Base-by-base conservation (phyloP, 2,797 vertebrate species). In the Tolypeutes matacus region DNA sequence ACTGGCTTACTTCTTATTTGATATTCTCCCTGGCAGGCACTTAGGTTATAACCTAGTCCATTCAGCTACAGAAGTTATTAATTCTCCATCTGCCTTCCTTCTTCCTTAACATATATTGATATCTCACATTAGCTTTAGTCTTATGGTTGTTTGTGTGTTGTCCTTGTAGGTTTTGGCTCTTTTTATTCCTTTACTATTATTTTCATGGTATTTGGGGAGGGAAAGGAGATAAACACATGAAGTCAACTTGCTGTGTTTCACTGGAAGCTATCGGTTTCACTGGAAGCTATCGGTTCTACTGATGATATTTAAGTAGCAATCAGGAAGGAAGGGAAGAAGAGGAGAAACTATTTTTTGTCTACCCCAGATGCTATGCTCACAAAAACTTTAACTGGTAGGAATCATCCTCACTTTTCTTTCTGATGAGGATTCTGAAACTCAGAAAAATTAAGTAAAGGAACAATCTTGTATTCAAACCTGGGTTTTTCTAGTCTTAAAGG, bases 361-460 rank as follows among this genome's bases (percentile, higher is more conserved):
- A 60, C 67, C 49, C 8, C 29, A 91, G 17, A 82, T 1, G 72
- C 64, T 86, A 42, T 62, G n/a, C 17, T 96, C 80, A 76, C 53
- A 93, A 89, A 93, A 95, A 73, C 15, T 46, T 85, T 65, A 89
- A 84, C 73, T 29, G 42, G 60, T 53, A 85, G 42, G 11, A 51
- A 91, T 65, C 49, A 72, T 58, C 29, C 73, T 62, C 51, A 18
- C 81, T 95, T 96, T 96, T 90, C 75, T 96, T 96, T 90, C 75
- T 93, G 62, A 87, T 77, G 75, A 94, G 25, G 67, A 94, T 70
- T 81, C 25, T 87, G 18, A 95, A 92, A 95, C 39, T 75, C 60
- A 75, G 51, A 94, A 90, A 95, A 94, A 75, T 91, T 87, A 92
- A 91, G 67, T 64, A 67, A 82, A 60, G 20, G 25, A 86, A 14